These are phyloP conservation scores for Micropoecilia bifurca DNA, from an alignment of 2,797 vertebrate genomes.

Conservation along the genomic window DNA sequence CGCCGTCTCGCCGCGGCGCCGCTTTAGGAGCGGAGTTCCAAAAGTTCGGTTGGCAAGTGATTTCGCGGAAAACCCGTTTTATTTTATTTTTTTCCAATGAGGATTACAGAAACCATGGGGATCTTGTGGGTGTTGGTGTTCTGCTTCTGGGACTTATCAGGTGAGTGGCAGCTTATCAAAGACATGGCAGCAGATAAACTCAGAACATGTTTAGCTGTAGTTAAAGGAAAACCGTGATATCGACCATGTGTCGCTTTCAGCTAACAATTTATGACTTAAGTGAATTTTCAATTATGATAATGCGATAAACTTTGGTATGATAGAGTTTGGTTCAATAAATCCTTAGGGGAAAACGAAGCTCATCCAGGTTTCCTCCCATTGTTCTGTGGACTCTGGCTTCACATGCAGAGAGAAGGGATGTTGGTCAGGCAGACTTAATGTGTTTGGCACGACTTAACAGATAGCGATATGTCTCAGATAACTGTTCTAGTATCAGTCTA, in stretches of 20 bases:
- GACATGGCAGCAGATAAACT: not conserved
- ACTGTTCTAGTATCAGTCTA: not conserved
- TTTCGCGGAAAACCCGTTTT: slow-evolving; percentile 13
- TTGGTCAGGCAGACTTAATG: slow-evolving; percentile 26
- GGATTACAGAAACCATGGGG: slow-evolving; percentile 67
- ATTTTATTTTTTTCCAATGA: slow-evolving; percentile 4
- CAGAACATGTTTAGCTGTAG: not conserved
- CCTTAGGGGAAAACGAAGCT: slow-evolving; percentile 59
- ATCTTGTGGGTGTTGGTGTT: slow-evolving; percentile 63
- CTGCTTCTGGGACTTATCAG: slow-evolving; percentile 65
- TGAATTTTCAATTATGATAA: not conserved
- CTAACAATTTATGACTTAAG: not conserved
- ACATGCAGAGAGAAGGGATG: slow-evolving; percentile 56
- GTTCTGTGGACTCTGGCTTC: slow-evolving; percentile 69
- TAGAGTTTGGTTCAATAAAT: slow-evolving; percentile 18
- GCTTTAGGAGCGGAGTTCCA: slow-evolving; percentile 48
- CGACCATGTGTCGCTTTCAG: not conserved
- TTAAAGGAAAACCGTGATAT: not conserved
- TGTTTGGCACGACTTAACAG: slow-evolving; percentile 32
- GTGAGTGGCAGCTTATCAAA: slow-evolving; percentile 63
- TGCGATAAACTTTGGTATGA: not conserved
- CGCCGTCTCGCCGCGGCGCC: slow-evolving; percentile 62
- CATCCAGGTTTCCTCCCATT: slow-evolving; percentile 85
- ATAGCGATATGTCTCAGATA: slow-evolving; percentile 10
- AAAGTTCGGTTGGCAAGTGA: slow-evolving; percentile 15